phyloP scores from a whole-genome alignment of 1,140 invertebrate genomes.

The Streblospio benedicti region DNA sequence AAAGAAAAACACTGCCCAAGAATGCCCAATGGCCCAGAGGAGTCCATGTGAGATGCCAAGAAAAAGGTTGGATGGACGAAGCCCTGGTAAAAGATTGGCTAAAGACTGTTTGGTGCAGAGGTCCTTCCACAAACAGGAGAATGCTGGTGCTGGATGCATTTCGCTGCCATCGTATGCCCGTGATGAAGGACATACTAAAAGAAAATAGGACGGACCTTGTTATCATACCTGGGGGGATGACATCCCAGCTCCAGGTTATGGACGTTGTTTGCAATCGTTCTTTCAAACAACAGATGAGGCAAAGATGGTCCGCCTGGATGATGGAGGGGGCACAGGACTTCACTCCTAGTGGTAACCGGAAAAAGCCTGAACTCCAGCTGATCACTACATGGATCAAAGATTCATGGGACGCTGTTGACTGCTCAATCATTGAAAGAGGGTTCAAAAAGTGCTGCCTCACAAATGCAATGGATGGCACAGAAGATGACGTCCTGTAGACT shows the following conservation, averaged over 20 bases:
- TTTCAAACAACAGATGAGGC: background rate
- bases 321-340: background rate
- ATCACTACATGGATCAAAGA: background rate
- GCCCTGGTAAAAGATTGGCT: background rate
- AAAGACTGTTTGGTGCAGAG: background rate
- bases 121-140: background rate
- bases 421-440: background rate
- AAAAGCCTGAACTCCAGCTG: background rate
- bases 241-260: background rate
- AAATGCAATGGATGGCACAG: slow-evolving; percentile 10
- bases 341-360: background rate
- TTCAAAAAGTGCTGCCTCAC: slow-evolving; percentile 1
- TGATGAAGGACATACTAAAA: background rate
- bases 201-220: slow-evolving; percentile 1
- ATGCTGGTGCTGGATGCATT: slow-evolving; percentile 5
- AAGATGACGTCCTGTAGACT: slow-evolving; percentile 2
- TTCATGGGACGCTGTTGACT: background rate
- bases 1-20: background rate
- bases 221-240: slow-evolving; percentile 1
- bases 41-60: background rate
- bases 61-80: background rate
- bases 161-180: background rate
- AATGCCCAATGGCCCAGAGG: background rate
- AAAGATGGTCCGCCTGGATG: background rate
- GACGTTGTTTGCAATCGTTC: background rate